phyloP scores from a whole-genome alignment of 2,113 vertebrate genomes.

The Electrona antarctica region DNA sequence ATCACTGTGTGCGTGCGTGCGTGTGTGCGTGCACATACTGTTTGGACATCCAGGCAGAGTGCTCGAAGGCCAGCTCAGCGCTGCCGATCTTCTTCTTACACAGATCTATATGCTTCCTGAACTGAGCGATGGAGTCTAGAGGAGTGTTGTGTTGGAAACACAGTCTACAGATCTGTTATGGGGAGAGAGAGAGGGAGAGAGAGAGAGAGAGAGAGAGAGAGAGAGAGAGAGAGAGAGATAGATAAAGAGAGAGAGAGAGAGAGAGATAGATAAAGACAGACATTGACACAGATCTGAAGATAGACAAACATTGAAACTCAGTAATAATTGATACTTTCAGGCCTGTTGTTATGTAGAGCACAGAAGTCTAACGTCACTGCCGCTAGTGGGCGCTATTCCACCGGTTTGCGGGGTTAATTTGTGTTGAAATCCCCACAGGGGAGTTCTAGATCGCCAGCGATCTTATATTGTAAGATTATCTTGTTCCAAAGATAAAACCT shows the following conservation, averaged over 20 bases:
- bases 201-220: constrained; percentile 2
- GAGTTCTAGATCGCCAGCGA: no score
- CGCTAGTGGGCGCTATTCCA: no score
- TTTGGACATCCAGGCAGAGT: constrained; percentile 98
- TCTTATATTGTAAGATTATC: no score
- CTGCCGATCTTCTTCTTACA: constrained; percentile 98
- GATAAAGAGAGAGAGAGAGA: constrained; percentile 1
- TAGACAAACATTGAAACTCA: neutral
- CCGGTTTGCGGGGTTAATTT: no score
- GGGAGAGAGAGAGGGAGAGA: constrained; percentile 4
- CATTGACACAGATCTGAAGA: neutral
- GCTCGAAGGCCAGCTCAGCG: constrained; percentile 94
- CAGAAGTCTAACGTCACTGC: no score
- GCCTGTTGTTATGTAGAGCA: neutral
- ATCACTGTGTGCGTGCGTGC: neutral
- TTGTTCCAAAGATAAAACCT: no score
- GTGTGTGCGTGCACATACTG: constrained; percentile 82
- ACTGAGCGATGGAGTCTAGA: constrained; percentile 95
- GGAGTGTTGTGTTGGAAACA: constrained; percentile 99
- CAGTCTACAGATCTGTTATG: constrained; percentile 90
- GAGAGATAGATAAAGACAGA: neutral
- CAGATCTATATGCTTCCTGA: constrained; percentile 95
- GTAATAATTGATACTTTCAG: no score
- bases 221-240: neutral
- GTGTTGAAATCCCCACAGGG: no score